Base-by-base conservation (phyloP, 2,888 invertebrate genomes). In the Cryptus viduatorius region DNA sequence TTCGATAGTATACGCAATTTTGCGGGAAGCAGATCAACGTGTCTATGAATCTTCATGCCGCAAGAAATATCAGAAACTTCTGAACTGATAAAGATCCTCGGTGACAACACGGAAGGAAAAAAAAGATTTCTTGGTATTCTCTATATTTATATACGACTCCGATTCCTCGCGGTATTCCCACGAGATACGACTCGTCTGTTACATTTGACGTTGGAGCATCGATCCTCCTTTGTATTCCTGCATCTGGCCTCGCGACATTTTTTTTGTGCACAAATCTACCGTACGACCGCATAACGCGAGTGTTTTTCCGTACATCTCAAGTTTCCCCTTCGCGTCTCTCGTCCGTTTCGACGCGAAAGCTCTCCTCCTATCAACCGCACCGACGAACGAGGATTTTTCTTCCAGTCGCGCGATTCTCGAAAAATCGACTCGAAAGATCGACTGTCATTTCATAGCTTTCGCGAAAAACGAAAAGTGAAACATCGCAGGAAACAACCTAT, bases 121-220 rank as follows among this genome's bases (percentile, higher is more conserved):
- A 24, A 24, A 24, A 24, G 24, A 3, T 46, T 24, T 24, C 24
- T 0, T 24, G 72, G 46, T 78, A 46, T 75, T 77, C 68, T 61
- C 37, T 67, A 42, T 64, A 53, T 80, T 67, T 46, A 68, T 73
- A 37, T 67, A 90, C 89, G 89, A 89, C 89, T 89, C 89, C 91
- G 90, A 89, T 90, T 90, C 89, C 87, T 90, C 89, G 90, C 14
- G 24, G 31, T 90, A 90, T 89, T 90, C 90, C 91, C 91, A 88
- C 85, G 91, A 89, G 89, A 87, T 78, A 88, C 77, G 87, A 85
- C 76, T 77, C 46, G 73, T 86, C 79, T 82, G 78, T 86, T 82
- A 85, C 82, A 82, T 83, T 85, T 24, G 7, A 16, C 16, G 5
- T 16, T 50, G 16, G 50, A 50, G 50, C 8, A 16, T 50, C 16